These are phyloP conservation scores for Magallana nippona DNA, from an alignment of 2,888 invertebrate species.

Conservation along the genomic window DNA sequence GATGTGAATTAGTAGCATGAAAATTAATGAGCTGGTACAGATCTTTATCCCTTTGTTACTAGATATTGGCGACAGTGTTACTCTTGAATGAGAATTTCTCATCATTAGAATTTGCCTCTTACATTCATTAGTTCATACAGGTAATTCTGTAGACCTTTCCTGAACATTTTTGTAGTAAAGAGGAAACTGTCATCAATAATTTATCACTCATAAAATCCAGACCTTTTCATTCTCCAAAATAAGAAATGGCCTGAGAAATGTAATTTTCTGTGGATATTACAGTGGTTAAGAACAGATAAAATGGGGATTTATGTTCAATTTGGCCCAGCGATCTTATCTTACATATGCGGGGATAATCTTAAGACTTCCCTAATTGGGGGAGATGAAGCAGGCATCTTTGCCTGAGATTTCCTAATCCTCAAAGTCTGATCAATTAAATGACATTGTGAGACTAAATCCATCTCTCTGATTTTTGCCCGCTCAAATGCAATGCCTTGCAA, in stretches of 20 bases:
- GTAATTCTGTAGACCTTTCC: constrained; percentile 6
- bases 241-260: constrained; percentile 26
- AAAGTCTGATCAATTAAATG: constrained; percentile 31
- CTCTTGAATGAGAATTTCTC: neutral
- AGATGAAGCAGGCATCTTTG: constrained; percentile 24
- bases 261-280: constrained; percentile 47
- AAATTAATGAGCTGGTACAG: constrained; percentile 26
- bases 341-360: constrained; percentile 49
- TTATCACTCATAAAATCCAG: constrained; percentile 18
- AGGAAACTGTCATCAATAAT: constrained; percentile 33
- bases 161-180: constrained; percentile 20
- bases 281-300: constrained; percentile 44
- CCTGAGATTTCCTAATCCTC: constrained; percentile 40
- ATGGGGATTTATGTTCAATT: constrained; percentile 52
- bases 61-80: constrained; percentile 6
- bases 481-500: neutral
- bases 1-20: constrained; percentile 29
- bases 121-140: constrained; percentile 6
- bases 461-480: neutral
- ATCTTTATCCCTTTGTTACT: constrained; percentile 24
- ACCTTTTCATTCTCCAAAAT: constrained; percentile 22
- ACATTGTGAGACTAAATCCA: constrained; percentile 10
- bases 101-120: constrained; percentile 7
- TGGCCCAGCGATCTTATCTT: constrained; percentile 51
- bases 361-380: constrained; percentile 45